These are phyloP conservation scores for Argentina silus DNA, from an alignment of 2,797 vertebrate species.

Conservation along the genomic window DNA sequence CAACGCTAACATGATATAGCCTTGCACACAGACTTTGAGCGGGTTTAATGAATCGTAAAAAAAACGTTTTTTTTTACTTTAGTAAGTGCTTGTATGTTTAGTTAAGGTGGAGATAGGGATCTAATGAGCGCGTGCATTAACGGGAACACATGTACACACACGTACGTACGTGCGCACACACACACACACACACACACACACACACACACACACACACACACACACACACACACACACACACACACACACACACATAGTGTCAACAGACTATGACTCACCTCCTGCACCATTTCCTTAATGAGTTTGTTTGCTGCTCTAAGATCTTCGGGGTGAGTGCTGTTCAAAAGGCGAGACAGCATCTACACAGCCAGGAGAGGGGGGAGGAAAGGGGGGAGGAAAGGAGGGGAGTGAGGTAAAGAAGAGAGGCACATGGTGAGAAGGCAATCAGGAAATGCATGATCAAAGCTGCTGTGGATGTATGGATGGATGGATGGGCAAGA, in stretches of 20 bases:
- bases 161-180: not conserved
- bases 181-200: constrained; percentile 11
- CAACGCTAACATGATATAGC: no score
- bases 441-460: not conserved
- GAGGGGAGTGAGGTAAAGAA: constrained; percentile 32
- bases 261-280: constrained; percentile 77
- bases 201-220: constrained; percentile 22
- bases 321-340: constrained; percentile 95
- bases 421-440: not conserved
- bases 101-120: no score
- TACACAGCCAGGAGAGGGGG: constrained; percentile 66
- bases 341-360: constrained; percentile 92
- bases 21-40: no score
- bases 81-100: no score
- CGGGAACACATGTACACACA: not conserved
- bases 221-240: constrained; percentile 7
- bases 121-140: not conserved
- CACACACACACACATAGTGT: constrained; percentile 10
- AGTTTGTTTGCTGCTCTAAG: constrained; percentile 96
- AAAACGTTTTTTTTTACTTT: no score
- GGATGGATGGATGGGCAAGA: not conserved
- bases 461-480: not conserved
- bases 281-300: constrained; percentile 99
- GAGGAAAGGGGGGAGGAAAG: constrained; percentile 22
- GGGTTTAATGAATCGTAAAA: no score